Percentiles rank a stretch among this genome's conserved stretches.
Conservation (phyloP, 2,888 invertebrate genomes). For the Drosophila meridionalis region DNA sequence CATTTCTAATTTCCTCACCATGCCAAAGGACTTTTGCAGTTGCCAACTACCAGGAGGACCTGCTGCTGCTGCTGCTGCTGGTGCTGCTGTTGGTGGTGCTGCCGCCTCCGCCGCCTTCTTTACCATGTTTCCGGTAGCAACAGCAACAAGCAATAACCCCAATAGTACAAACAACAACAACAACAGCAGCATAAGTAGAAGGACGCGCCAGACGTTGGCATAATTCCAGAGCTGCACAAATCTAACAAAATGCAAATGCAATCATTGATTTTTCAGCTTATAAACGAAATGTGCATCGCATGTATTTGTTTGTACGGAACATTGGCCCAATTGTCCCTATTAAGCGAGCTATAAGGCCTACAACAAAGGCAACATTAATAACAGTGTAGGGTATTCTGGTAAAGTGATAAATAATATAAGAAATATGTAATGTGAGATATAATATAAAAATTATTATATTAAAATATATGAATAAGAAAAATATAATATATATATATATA, state of each 20-base stretch:
- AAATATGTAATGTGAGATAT: background rate
- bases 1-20: constrained; percentile 81
- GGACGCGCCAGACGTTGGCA: constrained; percentile 66
- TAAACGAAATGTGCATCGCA: constrained; percentile 56
- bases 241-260: constrained; percentile 79
- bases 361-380: background rate
- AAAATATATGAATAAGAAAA: background rate
- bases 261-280: constrained; percentile 77
- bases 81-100: background rate
- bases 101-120: constrained; percentile 14
- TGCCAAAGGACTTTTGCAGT: constrained; percentile 69
- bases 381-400: background rate
- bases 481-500: background rate
- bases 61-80: constrained; percentile 1
- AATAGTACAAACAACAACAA: constrained; percentile 12
- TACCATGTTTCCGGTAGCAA: constrained; percentile 39
- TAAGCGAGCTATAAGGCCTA: constrained; percentile 3
- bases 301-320: constrained; percentile 39
- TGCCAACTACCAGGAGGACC: constrained; percentile 36
- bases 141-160: constrained; percentile 41
- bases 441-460: background rate
- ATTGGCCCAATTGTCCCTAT: constrained; percentile 28
- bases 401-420: background rate
- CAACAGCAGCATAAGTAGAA: constrained; percentile 12
- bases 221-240: constrained; percentile 71